These are phyloP conservation scores for Chrysotoxum bicinctum DNA, from an alignment of 2,888 invertebrate genomes.

Conservation along the genomic window DNA sequence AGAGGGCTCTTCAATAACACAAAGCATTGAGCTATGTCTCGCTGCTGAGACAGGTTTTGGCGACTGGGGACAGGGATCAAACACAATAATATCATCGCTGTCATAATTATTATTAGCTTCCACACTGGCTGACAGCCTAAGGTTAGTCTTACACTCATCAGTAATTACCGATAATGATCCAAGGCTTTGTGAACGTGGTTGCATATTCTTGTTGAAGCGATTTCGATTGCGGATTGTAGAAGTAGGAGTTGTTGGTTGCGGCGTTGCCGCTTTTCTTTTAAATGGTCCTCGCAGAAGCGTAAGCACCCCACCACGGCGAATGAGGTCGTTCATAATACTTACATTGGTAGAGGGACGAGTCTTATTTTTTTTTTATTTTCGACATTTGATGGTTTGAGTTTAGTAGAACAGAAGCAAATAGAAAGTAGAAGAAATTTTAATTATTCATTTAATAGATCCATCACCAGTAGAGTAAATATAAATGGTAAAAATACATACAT, in stretches of 20 bases:
- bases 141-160: constrained; percentile 77
- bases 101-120: constrained; percentile 76
- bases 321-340: constrained; percentile 79
- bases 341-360: constrained; percentile 76
- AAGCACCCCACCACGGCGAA: constrained; percentile 80
- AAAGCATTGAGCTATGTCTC: constrained; percentile 79
- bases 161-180: constrained; percentile 82
- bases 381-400: constrained; percentile 29
- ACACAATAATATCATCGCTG: constrained; percentile 76
- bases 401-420: constrained; percentile 52
- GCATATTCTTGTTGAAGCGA: constrained; percentile 76
- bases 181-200: constrained; percentile 80
- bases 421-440: constrained; percentile 47
- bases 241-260: constrained; percentile 79
- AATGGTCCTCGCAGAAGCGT: constrained; percentile 80
- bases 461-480: constrained; percentile 34
- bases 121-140: constrained; percentile 79
- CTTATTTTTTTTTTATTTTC: constrained; percentile 50
- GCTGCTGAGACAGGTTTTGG: constrained; percentile 73
- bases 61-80: constrained; percentile 72
- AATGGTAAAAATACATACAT: background rate
- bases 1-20: constrained; percentile 76
- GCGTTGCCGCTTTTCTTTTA: constrained; percentile 79
- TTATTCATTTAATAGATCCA: constrained; percentile 61
- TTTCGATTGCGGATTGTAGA: constrained; percentile 77